A percentile compares a stretch with the other conserved stretches of the same genome.
Evolutionary conservation across 2,888 invertebrate genomes (phyloP).

Genomic region (Coenonympha arcania): DNA sequence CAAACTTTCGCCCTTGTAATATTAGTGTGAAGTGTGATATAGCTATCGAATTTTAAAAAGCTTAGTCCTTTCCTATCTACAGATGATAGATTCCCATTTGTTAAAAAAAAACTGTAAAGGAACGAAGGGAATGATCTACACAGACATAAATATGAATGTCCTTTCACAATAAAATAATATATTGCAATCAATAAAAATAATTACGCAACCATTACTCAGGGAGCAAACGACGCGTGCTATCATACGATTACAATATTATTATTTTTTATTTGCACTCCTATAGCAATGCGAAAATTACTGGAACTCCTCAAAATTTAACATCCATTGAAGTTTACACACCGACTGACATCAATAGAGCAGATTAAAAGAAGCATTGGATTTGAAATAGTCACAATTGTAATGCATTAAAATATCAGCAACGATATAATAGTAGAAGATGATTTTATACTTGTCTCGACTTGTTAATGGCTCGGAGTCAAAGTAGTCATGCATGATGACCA

Average conservation of each 20-base stretch:
- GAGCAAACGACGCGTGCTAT: slow-evolving; percentile 25
- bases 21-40: too few species aligned
- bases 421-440: slow-evolving; percentile 19
- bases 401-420: not conserved
- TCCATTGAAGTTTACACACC: not conserved
- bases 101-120: not conserved
- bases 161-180: slow-evolving; percentile 14
- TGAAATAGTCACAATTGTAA: not conserved
- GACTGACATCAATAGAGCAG: not conserved
- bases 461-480: slow-evolving; percentile 31
- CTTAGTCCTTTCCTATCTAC: too few species aligned
- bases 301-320: not conserved
- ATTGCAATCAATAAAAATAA: slow-evolving; percentile 17
- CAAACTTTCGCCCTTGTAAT: too few species aligned
- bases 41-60: too few species aligned
- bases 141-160: slow-evolving; percentile 3
- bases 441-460: slow-evolving; percentile 44
- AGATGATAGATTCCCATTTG: too few species aligned
- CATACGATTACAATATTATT: slow-evolving; percentile 24
- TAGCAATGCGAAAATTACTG: not conserved
- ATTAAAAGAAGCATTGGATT: slow-evolving; percentile 19
- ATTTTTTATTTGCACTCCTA: slow-evolving; percentile 6
- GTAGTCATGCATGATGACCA: slow-evolving; percentile 10
- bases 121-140: not conserved
- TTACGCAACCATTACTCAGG: slow-evolving; percentile 31